Base-by-base conservation (phyloP, 2,113 vertebrate species). In the Puma concolor region DNA sequence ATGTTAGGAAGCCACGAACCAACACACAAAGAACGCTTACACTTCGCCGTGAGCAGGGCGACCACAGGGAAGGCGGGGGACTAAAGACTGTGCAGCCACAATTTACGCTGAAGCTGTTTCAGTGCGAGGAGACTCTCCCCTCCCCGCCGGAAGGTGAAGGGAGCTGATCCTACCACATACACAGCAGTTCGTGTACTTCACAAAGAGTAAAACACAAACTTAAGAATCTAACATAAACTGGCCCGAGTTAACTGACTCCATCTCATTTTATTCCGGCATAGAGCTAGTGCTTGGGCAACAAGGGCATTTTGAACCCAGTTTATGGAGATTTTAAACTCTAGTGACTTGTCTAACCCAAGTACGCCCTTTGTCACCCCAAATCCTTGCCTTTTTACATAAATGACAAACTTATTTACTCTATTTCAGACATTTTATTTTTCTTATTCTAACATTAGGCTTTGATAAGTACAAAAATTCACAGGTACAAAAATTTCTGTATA, bases 361-460 rank as follows among this genome's bases (percentile, higher is more conserved):
- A 91, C 19, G 10, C 10, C 7, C 74, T 80, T 27, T 92, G 74
- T 50, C 4, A 60, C 48, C 16, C 71, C 88, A 57, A 83, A 31
- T 15, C 44, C 48, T 6, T 72, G 38, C 38, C 72, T 88, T 96
- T 91, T 82, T 38, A 97, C 7, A 76, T 52, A 94, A 92, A 2
- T 91, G 81, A 95, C 81, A 94, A 60, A 89, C 44, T 96, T 69
- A 94, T 74, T 96, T 29, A 94, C 33, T 95, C 17, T 66, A 60
- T 67, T 96, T 96, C 50, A 92, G 90, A 91, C 29, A 94, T 88
- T 98, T 98, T 96, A 97, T 96, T 96, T 95, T 94, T 96, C 54
- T 88, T 76, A 95, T 94, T 96, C 76, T 94, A 96, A 96, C 83
- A 92, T 88, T 81, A 91, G 72, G 66, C 71, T 91, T 81, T 95